Conservation (phyloP, 1,140 invertebrate species). For the Wiebesia pumilae region DNA sequence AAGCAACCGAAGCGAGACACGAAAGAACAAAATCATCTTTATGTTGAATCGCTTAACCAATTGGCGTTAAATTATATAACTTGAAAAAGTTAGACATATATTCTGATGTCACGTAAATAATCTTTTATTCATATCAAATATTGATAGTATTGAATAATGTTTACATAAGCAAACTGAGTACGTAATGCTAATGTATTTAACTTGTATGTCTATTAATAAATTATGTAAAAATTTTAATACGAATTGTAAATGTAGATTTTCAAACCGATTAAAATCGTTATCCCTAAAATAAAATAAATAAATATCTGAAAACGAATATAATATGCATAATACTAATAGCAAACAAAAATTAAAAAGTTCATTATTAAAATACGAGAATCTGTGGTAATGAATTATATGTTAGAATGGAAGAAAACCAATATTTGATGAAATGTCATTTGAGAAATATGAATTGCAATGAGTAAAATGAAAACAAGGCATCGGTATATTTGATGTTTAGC, state of each 20-base stretch:
- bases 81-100: not conserved
- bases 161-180: not conserved
- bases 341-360: not conserved
- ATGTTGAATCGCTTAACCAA: not conserved
- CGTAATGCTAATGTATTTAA: not conserved
- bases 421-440: not conserved
- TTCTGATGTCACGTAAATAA: constrained; percentile 5
- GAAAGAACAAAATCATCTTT: no score
- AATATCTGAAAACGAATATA: not conserved
- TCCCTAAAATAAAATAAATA: no score
- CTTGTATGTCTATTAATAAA: constrained; percentile 13
- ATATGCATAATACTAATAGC: not conserved
- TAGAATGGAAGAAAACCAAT: not conserved
- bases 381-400: not conserved
- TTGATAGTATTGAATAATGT: constrained; percentile 10
- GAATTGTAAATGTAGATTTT: not conserved
- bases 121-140: not conserved
- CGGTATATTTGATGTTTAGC: not conserved
- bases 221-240: not conserved
- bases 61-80: not conserved
- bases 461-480: not conserved
- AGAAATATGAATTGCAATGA: not conserved
- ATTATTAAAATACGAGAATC: not conserved
- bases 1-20: no score
- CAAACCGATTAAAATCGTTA: not conserved